Percentiles rank a stretch among this genome's conserved stretches.
Evolutionary conservation across 2,888 invertebrate species (phyloP).

Genomic region (Polyploca ridens): DNA sequence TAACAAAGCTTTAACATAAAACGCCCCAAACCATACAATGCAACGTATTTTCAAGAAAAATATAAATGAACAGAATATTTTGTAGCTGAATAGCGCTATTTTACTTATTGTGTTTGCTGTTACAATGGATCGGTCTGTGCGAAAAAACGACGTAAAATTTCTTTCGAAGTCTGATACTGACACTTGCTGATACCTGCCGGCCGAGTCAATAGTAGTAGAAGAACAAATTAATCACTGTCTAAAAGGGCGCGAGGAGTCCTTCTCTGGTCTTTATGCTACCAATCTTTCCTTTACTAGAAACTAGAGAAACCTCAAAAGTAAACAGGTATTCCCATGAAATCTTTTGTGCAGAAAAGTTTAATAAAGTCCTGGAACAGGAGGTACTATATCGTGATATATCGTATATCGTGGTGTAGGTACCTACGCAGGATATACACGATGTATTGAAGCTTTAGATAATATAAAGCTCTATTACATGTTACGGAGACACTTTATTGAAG

Average conservation of each 20-base stretch:
- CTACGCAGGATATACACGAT: neutral
- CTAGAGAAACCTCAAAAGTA: neutral
- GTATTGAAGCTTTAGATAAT: neutral
- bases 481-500: constrained; percentile 19
- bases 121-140: constrained; percentile 27
- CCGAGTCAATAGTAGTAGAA: constrained; percentile 29
- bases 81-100: constrained; percentile 30
- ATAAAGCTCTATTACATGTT: neutral
- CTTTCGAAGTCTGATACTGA: constrained; percentile 20
- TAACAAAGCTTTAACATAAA: neutral
- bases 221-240: neutral
- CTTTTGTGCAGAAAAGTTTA: no score
- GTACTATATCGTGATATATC: no score
- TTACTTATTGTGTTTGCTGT: constrained; percentile 30
- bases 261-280: neutral
- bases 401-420: neutral
- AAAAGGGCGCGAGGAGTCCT: neutral
- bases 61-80: constrained; percentile 6
- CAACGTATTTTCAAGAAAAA: neutral
- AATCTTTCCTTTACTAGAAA: neutral
- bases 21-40: neutral
- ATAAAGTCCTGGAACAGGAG: no score
- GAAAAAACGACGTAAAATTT: constrained; percentile 26
- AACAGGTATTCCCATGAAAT: neutral
- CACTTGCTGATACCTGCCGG: constrained; percentile 28